Base-by-base conservation (phyloP, 1,140 invertebrate genomes). In the Dryas iulia region DNA sequence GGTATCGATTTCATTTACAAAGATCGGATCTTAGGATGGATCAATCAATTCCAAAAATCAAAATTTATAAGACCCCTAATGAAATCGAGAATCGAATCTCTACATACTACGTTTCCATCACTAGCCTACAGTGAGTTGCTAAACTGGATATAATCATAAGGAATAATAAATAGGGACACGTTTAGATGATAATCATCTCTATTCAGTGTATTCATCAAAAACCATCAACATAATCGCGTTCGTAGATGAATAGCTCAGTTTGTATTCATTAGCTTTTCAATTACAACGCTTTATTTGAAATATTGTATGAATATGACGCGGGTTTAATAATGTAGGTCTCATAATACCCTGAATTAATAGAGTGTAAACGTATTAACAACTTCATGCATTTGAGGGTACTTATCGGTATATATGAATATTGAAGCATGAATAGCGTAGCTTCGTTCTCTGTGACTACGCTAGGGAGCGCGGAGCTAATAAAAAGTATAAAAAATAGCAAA, bases 201-300 rank as follows among this genome's bases (percentile, higher is more conserved):
- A 59, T 66, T 62, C 60, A 52, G 14, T 1, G 18, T 54, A 26
- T 62, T 66, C 64, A 66, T 66, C 56, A 59, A 21, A 52, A 35
- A 67, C 35, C 39, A 67, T 67, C 47, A 66, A 31, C 56, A 59
- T 52, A 59, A 35, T 59, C 39, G 28, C 31, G 35, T 59, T 31
- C 21, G 39, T 33, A 33, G 24, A 35, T 56, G 63, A 66, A 57
- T 39, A 21, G 59, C 35, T 47, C 26, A 59, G 26, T 65, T 61
- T 60, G 14, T 69, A 64, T 64, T 69, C 67, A 69, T 64, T 59
- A 69, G 35, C 60, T 64, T 69, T 69, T 69, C 60, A 63, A 64
- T 64, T 59, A 69, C 67, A 64, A 26, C 60, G 23, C 28, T 59
- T 60, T 59, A 59, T 69, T 64, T 59, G 25, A 30, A 66, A 61